Conservation (phyloP, 1,140 invertebrate genomes). For the Planococcus citri region DNA sequence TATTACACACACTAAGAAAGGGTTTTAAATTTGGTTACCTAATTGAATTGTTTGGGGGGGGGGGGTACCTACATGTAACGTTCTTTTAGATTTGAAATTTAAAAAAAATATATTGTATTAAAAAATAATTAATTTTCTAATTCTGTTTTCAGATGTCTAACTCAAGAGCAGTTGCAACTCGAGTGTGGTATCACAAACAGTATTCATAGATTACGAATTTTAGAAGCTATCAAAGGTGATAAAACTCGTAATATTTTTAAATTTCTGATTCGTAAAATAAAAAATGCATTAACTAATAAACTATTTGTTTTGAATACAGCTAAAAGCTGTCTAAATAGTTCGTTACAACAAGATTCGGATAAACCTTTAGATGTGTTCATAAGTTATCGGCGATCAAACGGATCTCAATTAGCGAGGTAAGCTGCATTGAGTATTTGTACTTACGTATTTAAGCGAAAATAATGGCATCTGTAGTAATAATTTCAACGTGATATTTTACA, state of each 20-base stretch:
- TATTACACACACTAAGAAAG: too few species aligned
- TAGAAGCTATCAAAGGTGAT: slow-evolving; percentile 72
- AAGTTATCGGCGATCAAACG: slow-evolving; percentile 93
- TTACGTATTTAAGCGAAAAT: slow-evolving; percentile 4
- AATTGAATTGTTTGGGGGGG: too few species aligned
- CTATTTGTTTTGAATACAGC: slow-evolving; percentile 33
- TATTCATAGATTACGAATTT: slow-evolving; percentile 81
- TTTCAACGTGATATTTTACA: slow-evolving; percentile 36
- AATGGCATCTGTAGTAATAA: too few species aligned
- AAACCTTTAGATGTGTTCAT: slow-evolving; percentile 95
- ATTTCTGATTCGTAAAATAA: not conserved
- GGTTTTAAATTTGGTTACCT: too few species aligned
- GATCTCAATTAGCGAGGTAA: slow-evolving; percentile 85
- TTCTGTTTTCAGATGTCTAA: slow-evolving; percentile 43
- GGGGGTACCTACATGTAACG: too few species aligned
- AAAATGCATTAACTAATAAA: not conserved
- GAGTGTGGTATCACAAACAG: slow-evolving; percentile 90
- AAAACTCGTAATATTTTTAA: slow-evolving; percentile 24
- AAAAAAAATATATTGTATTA: too few species aligned
- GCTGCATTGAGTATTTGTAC: too few species aligned
- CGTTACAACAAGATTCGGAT: slow-evolving; percentile 60
- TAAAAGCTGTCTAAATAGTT: slow-evolving; percentile 45
- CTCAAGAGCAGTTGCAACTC: slow-evolving; percentile 75
- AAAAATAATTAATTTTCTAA: too few species aligned
- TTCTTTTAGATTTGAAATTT: too few species aligned